Percentiles rank a stretch among this genome's conserved stretches.
Evolutionary conservation across 2,888 invertebrate genomes (phyloP).

Genomic region (Actias luna): DNA sequence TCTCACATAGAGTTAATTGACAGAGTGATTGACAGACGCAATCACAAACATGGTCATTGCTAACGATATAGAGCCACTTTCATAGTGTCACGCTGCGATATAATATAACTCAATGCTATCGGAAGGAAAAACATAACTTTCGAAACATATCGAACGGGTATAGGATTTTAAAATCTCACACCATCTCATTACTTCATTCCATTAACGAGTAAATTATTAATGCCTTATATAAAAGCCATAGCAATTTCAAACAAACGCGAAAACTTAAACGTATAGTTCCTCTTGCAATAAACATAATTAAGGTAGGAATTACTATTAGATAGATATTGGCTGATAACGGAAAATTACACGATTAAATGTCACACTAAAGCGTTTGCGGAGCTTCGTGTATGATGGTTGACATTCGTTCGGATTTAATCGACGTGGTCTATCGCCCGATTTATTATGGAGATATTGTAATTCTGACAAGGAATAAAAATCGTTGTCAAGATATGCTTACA

Average conservation of each 20-base stretch:
- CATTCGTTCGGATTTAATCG: neutral
- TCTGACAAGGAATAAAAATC: neutral
- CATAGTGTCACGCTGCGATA: neutral
- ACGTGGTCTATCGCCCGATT: too few relatives aligned
- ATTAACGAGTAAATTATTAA: neutral
- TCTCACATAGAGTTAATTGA: neutral
- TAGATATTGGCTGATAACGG: too few relatives aligned
- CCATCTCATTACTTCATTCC: neutral
- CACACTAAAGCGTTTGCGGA: too few relatives aligned
- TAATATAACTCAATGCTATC: neutral
- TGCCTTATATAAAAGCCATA: neutral
- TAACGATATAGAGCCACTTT: constrained; percentile 1
- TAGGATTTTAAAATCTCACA: neutral
- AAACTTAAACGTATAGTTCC: too few relatives aligned
- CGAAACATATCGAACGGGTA: neutral
- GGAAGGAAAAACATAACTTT: neutral
- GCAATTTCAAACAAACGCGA: neutral
- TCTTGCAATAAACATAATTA: neutral
- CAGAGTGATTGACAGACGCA: neutral
- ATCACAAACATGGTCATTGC: constrained; percentile 2
- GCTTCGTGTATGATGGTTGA: too few relatives aligned
- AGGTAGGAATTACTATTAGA: too few relatives aligned
- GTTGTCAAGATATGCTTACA: too few relatives aligned
- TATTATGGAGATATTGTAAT: too few relatives aligned
- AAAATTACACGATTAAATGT: too few relatives aligned